A percentile compares a stretch with the other conserved stretches of the same genome.
Conservation (phyloP, 2,113 vertebrate species). For the Astatotilapia flaviijosephi region DNA sequence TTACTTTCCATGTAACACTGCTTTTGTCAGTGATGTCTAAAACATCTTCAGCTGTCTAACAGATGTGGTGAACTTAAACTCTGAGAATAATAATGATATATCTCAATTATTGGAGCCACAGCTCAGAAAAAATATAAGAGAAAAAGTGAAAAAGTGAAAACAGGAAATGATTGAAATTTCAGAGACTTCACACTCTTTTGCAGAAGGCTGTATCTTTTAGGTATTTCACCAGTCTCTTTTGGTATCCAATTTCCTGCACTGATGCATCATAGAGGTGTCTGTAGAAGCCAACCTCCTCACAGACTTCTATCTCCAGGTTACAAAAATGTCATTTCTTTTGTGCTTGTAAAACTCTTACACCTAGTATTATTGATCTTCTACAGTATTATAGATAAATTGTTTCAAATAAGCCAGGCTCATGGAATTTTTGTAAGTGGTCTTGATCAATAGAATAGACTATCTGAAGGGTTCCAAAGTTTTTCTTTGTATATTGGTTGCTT, state of each 20-base stretch:
- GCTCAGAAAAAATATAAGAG: neutral
- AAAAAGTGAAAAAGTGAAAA: neutral
- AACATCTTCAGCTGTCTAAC: neutral
- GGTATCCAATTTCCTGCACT: neutral
- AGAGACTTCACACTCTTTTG: neutral
- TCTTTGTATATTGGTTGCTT: neutral
- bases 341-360: neutral
- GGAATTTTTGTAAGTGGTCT: neutral
- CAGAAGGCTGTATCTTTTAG: neutral
- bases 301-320: neutral
- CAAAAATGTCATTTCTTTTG: neutral
- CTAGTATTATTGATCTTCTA: neutral
- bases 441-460: neutral
- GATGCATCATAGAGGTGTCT: neutral
- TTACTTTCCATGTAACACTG: neutral
- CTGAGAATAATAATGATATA: neutral
- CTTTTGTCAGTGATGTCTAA: neutral
- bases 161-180: neutral
- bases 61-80: neutral
- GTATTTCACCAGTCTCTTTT: neutral
- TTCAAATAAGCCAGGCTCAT: neutral
- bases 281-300: neutral
- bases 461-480: neutral
- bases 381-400: neutral
- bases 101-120: neutral